Evolutionary conservation across 2,113 vertebrate species (phyloP).

Genomic region (Protobothrops flavoviridis): DNA sequence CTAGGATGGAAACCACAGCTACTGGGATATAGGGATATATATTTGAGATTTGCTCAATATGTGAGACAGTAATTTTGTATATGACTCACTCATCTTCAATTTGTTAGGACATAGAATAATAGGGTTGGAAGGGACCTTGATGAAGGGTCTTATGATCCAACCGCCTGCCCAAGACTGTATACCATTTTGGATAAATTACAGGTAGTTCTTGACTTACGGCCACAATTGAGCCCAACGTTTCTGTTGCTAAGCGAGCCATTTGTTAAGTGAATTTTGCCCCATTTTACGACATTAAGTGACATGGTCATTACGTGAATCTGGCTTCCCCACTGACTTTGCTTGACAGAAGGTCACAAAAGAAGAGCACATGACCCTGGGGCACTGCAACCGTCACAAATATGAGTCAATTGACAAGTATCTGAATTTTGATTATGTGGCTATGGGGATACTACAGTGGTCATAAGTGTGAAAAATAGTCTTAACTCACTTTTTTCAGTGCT

Average conservation of each 20-base stretch:
- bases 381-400: background rate
- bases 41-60: background rate
- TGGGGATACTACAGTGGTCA: background rate
- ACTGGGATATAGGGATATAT: constrained; percentile 1
- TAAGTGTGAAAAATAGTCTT: background rate
- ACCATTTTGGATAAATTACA: background rate
- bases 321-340: background rate
- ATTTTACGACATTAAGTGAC: background rate
- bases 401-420: background rate
- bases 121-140: background rate
- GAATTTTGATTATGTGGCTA: background rate
- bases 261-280: background rate
- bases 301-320: background rate
- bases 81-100: background rate
- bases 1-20: background rate
- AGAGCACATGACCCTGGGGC: no score
- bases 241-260: background rate
- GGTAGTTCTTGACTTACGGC: background rate
- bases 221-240: background rate
- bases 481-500: background rate
- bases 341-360: background rate
- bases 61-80: background rate
- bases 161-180: background rate
- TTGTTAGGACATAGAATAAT: background rate
- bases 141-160: background rate